A percentile compares a stretch with the other conserved stretches of the same genome.
phyloP scores from a whole-genome alignment of 2,888 invertebrate genomes.

The Athetis lepigone region DNA sequence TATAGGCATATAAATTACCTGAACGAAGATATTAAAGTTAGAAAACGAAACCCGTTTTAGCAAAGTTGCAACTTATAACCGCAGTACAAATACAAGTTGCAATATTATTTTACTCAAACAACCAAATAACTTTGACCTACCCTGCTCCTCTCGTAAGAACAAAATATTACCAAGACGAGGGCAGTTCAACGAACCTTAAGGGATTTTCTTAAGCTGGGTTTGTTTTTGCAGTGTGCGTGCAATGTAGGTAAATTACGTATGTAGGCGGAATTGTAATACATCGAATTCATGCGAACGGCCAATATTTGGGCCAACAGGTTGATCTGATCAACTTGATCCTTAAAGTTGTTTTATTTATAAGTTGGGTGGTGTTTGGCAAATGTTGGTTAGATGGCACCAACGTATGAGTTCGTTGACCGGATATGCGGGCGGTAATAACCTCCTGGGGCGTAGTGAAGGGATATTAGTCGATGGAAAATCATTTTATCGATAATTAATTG shows the following conservation, averaged over 20 bases:
- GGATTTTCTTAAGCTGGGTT: slow-evolving; percentile 39
- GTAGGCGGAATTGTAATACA: slow-evolving; percentile 29
- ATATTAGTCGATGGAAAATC: slow-evolving; percentile 59
- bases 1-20: slow-evolving; percentile 17
- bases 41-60: slow-evolving; percentile 36
- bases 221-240: slow-evolving; percentile 28
- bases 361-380: slow-evolving; percentile 30
- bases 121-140: slow-evolving; percentile 35
- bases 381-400: slow-evolving; percentile 46
- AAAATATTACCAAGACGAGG: slow-evolving; percentile 12
- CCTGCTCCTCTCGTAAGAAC: background rate
- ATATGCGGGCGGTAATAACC: slow-evolving; percentile 72
- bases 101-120: slow-evolving; percentile 50
- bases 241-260: slow-evolving; percentile 33
- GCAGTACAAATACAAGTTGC: slow-evolving; percentile 49
- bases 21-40: slow-evolving; percentile 13
- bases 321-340: background rate
- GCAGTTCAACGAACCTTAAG: slow-evolving; percentile 36
- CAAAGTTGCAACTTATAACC: slow-evolving; percentile 44
- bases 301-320: slow-evolving; percentile 49
- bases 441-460: slow-evolving; percentile 69
- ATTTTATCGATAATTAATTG: slow-evolving; percentile 59
- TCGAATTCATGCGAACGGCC: slow-evolving; percentile 27
- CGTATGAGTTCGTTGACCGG: slow-evolving; percentile 69
- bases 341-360: slow-evolving; percentile 14